Conservation (phyloP, 2,888 invertebrate species). For the Pristionchus mayeri region DNA sequence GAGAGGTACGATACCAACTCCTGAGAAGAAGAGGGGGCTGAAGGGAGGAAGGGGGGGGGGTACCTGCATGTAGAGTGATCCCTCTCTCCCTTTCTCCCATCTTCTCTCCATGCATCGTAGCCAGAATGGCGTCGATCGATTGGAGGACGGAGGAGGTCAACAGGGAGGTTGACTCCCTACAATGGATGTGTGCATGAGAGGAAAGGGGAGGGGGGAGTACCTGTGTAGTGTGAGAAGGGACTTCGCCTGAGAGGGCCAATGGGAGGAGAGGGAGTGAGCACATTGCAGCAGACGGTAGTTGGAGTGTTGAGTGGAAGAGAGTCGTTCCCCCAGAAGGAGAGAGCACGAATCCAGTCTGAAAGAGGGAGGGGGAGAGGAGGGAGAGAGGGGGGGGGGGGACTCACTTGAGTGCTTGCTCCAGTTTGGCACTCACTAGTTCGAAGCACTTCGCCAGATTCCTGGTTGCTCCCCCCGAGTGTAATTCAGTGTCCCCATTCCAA, state of each 20-base stretch:
- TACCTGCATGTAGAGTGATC: conserved; percentile 61
- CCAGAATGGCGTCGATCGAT: conserved; percentile 58
- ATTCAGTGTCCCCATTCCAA: conserved; percentile 70
- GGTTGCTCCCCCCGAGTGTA: conserved; percentile 65
- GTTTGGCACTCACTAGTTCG: conserved; percentile 60
- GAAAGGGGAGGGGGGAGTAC: not conserved
- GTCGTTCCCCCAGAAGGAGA: conserved; percentile 56
- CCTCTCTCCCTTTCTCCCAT: conserved; percentile 51
- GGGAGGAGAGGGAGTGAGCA: conserved; percentile 55
- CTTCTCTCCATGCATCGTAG: conserved; percentile 62
- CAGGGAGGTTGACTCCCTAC: conserved; percentile 30
- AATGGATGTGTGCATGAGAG: not conserved
- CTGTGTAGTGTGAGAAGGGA: conserved; percentile 54
- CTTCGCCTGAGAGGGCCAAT: conserved; percentile 59
- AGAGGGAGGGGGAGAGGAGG: too few relatives aligned
- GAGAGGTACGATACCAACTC: conserved; percentile 60
- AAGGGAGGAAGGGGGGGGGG: not conserved
- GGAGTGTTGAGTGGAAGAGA: conserved; percentile 59
- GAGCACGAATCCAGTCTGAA: conserved; percentile 12
- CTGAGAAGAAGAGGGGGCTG: conserved; percentile 22
- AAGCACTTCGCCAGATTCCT: conserved; percentile 56
- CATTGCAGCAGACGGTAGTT: conserved; percentile 62
- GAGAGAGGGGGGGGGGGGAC: too few relatives aligned
- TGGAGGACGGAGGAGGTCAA: not conserved
- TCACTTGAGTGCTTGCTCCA: conserved; percentile 59